Percentiles rank a stretch among this genome's conserved stretches.
phyloP scores from a whole-genome alignment of 1,140 invertebrate species.

The Littorina saxatilis region DNA sequence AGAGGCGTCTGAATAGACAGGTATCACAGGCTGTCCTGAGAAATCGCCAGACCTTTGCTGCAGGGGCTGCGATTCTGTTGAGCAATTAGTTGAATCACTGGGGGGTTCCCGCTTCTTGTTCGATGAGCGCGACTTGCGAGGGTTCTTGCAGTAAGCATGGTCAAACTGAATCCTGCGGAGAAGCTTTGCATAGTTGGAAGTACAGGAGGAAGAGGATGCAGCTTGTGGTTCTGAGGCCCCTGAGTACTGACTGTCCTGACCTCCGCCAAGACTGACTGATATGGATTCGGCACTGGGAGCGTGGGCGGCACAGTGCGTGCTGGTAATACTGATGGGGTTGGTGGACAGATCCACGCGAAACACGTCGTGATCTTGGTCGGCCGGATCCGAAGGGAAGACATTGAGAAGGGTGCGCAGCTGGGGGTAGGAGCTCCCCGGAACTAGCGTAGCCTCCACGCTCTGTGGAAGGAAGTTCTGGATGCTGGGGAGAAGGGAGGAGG shows the following conservation, averaged over 20 bases:
- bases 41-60: background rate
- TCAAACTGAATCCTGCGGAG: slow-evolving; percentile 14
- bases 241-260: background rate
- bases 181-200: slow-evolving; percentile 29
- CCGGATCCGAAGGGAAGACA: background rate
- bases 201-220: background rate
- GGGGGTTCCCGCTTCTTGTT: background rate
- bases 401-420: background rate
- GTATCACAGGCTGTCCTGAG: slow-evolving; percentile 12
- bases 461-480: slow-evolving; percentile 2
- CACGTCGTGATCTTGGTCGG: background rate
- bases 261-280: too few relatives aligned
- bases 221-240: too few relatives aligned
- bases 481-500: background rate
- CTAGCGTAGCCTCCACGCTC: background rate
- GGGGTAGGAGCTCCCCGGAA: background rate
- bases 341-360: slow-evolving; percentile 21
- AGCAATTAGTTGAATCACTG: background rate
- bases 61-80: background rate
- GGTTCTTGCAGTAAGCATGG: slow-evolving; percentile 24
- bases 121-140: background rate
- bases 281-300: background rate
- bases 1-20: background rate
- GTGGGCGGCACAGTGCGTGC: background rate
- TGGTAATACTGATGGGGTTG: slow-evolving; percentile 26